phyloP scores from a whole-genome alignment of 2,113 vertebrate species.

The Leucoraja erinaceus region DNA sequence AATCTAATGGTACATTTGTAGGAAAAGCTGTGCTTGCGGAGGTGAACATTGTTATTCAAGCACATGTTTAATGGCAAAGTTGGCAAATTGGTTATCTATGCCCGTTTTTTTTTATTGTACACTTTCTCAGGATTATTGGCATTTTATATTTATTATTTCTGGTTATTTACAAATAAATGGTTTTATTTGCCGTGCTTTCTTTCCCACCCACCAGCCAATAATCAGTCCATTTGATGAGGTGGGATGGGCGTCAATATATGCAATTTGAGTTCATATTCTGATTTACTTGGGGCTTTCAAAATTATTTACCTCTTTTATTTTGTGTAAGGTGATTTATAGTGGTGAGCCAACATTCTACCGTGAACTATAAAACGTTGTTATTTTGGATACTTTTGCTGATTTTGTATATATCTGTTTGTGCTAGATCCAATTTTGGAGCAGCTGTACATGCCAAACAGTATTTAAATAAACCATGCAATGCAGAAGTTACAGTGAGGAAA shows the following conservation, averaged over 20 bases:
- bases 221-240: neutral
- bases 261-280: neutral
- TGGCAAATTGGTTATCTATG: neutral
- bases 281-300: neutral
- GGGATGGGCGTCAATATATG: neutral
- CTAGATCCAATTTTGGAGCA: neutral
- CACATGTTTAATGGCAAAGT: neutral
- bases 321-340: neutral
- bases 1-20: neutral
- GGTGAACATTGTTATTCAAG: neutral
- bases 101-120: neutral
- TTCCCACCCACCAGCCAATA: neutral
- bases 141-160: neutral
- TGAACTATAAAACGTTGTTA: neutral
- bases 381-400: neutral
- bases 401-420: neutral
- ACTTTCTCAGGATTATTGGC: neutral
- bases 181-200: neutral
- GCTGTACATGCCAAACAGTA: neutral
- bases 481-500: neutral
- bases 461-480: neutral
- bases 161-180: neutral
- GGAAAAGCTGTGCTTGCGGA: neutral
- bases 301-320: neutral
- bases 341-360: neutral